Base-by-base conservation (phyloP, 2,888 invertebrate genomes). In the Steinernema hermaphroditum region DNA sequence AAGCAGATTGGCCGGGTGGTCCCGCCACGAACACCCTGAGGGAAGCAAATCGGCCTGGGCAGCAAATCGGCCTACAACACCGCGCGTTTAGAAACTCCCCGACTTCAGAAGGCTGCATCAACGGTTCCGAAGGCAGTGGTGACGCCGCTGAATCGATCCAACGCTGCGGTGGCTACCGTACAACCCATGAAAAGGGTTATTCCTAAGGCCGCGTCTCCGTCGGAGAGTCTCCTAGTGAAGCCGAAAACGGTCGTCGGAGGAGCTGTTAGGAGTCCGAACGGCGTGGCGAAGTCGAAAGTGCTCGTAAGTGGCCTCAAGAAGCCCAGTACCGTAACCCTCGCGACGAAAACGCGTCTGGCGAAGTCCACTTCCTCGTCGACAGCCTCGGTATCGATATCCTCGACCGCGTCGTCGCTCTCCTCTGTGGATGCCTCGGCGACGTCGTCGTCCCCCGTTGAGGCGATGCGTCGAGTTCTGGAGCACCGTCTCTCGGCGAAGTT, bases 401-500 rank as follows among this genome's bases (percentile, higher is more conserved):
- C 62, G 62, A 62, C 62, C 32, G 14, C 29, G 4, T 62, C 62
- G 27, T 62, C 62, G 62, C 62, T 62, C 29, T 62, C 22, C 19
- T 27, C 72, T 9, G 69, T 34, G 24, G 41, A 27, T 8, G 27
- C n/a, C 14, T 0, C 72, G 27, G 34, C 22, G n/a, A 68, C 54
- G 1, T 44, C 57, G 9, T 46, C 70, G 19, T 49, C 49, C 0
- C 50, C 69, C 24, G 72, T 72, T 1, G 72, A 72, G 22, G 29
- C 72, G 1, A 69, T 72, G 72, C 50, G 69, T 16, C 71, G 68
- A 22, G 41, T 72, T 12, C 68, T 72, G 14, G 72, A 72, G 34
- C 50, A 50, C 24, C 68, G 69, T 22, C 34, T 72, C 12, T n/a
- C 50, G 14, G 41, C 57, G 27, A 72, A 69, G 46, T 49, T 72